Conservation (phyloP, 2,888 invertebrate genomes). For the Plemyria rubiginata region DNA sequence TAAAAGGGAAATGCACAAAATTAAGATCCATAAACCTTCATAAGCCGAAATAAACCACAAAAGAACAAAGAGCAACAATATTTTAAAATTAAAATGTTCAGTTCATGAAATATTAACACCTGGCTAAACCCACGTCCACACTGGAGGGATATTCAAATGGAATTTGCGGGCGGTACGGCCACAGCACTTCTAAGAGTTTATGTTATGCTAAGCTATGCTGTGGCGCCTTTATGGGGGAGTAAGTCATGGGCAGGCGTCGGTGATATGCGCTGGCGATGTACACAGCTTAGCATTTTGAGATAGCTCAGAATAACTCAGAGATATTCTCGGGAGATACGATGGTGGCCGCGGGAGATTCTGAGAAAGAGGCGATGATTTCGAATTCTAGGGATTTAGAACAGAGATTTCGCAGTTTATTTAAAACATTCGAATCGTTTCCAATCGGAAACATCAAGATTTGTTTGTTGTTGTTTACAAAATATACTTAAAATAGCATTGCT, state of each 20-base stretch:
- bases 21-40: conserved; percentile 7
- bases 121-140: conserved; percentile 57
- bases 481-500: too few relatives aligned
- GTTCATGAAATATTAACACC: conserved; percentile 77
- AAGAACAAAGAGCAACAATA: conserved; percentile 41
- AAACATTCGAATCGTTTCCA: too few relatives aligned
- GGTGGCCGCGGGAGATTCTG: not conserved
- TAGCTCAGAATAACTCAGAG: not conserved
- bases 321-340: conserved; percentile 1
- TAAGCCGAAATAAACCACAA: conserved; percentile 17
- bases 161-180: conserved; percentile 59
- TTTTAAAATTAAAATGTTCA: conserved; percentile 69
- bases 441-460: too few relatives aligned
- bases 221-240: conserved; percentile 47
- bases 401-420: too few relatives aligned
- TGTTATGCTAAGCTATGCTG: conserved; percentile 66
- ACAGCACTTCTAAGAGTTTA: conserved; percentile 56
- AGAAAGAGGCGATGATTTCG: not conserved
- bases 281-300: conserved; percentile 17
- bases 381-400: too few relatives aligned
- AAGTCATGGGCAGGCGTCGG: conserved; percentile 35
- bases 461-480: too few relatives aligned
- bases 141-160: conserved; percentile 65
- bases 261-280: conserved; percentile 33
- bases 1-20: conserved; percentile 1